Evolutionary conservation across 2,113 vertebrate genomes (phyloP), one percentile per base, ranked within the genome.

Genomic region (Caracal caracal): DNA sequence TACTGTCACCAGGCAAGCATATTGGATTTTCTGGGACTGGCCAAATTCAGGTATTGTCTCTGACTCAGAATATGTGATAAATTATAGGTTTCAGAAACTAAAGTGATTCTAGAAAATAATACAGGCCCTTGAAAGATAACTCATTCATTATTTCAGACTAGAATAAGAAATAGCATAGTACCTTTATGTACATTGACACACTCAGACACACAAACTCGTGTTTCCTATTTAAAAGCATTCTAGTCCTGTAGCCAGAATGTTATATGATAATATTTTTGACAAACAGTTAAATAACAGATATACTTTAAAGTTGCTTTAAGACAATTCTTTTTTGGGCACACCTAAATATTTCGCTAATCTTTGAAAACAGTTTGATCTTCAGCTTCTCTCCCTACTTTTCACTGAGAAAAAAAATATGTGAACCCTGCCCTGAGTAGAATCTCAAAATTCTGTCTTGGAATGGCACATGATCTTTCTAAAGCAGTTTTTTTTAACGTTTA

Each of bases 31-130:
- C 79, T 40, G 53, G 63, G 63, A 93, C 33, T 83, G 17, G 26
- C 28, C 70, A 96, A 81, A 94, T 83, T 75, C 66, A 90, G 56
- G 70, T 80, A 82, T 61, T 79, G 35, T 59, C 20, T 90, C 63
- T 51, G 35, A 22, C 66, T 75, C 12, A 92, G 37, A 66, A 5
- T 40, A 56, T 66, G 15, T 88, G 66, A 88, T 73, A 94, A 89
- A 80, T 92, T 63, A 51, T 4, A 89, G 24, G 19, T 86, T 96
- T 96, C 66, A 75, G 35, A 95, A 91, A 87, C 63, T n/a, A 47
- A 1, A 90, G 43, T 83, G 56, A 68, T 86, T 83, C 47, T 73
- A 90, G 43, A 96, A 95, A 96, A 96, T 47, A 78, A 96, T 66
- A 66, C 3, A 75, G 6, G 17, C 53, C 51, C 20, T 70, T 89